Base-by-base conservation (phyloP, 2,797 vertebrate species). In the Cetoscarus ocellatus region DNA sequence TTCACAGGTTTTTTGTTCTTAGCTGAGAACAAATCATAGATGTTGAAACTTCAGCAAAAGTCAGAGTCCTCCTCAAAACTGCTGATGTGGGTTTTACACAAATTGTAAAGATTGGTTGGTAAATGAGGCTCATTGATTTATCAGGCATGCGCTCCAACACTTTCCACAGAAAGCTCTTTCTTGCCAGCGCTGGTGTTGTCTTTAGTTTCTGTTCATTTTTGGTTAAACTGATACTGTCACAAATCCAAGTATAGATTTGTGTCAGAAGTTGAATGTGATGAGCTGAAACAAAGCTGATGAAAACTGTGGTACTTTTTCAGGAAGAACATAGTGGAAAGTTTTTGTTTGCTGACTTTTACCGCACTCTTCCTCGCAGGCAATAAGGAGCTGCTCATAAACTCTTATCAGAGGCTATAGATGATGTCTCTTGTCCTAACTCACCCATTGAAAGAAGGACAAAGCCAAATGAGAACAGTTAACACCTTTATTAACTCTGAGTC, bases 401-500 rank as follows among this genome's bases (percentile, higher is more conserved):
- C 67, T 87, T 72, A 82, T 91, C 75, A 76, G 71, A 14, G 48
- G 34, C 27, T 5, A 14, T 1, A 14, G 13, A 54, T 13, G 49
- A 18, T 51, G 11, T 15, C 44, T 69, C 44, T 68, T 68, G 40
- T 73, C 40, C 35, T 14, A 13, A 52, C n/a, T 72, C 3, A 55
- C 14, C 52, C 39, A 63, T 35, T 6, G 2, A 52, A 36, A 65
- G 68, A 60, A 77, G 56, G 49, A 83, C 56, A 65, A 61, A 61
- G 57, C 38, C 34, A 72, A n/a, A 43, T 18, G 10, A 80, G 39
- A 64, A 73, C 1, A 43, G n/a, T 71, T 69, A 13, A 79, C 59
- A 64, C 68, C 38, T 80, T 87, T 88, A 88, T 86, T 90, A 56
- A 68, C 44, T 72, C 53, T 73, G 64, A 53, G 47, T 62, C 8